Base-by-base conservation (phyloP, 2,888 invertebrate genomes). In the Brenthis hecate region DNA sequence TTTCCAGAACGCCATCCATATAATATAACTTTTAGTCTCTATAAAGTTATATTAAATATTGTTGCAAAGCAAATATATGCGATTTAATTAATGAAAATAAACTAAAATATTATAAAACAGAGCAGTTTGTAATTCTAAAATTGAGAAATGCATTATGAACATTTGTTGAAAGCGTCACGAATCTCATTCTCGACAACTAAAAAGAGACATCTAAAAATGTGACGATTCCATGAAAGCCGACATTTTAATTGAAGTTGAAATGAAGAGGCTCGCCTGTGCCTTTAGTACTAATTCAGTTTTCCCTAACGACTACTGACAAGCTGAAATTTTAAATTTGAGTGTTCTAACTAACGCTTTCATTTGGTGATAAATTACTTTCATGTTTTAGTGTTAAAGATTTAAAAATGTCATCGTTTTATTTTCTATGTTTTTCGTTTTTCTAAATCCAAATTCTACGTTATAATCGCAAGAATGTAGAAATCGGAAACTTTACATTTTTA, bases 141-240 rank as follows among this genome's bases (percentile, higher is more conserved):
- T 13, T 23, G 61, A 61, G 53, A 65, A 54, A 48, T 64, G 72
- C 81, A 82, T 82, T 84, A 75, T 47, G 28, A 64, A 55, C 62
- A 76, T 78, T 73, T 70, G 69, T 75, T 77, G 75, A 73, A 82
- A 83, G 84, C 81, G 81, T 81, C 76, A 79, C 79, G 84, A 87
- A 87, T 85, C 84, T 53, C 36, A 79, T 81, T 80, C 77, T 81
- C 83, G 72, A 72, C 72, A 56, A 65, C 51, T 63, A 67, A 73
- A 72, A 67, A 85, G 84, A 73, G 80, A 77, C 77, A 84, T 88
- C 82, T 80, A 80, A 81, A 83, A 81, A 80, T 78, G 82, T 80
- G 78, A 66, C 54, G 61, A 55, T 61, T 61, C 36, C 36, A 66
- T 61, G 19, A 48, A 61, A 50, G 61, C 54, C 55, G 60, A 61